Percentiles rank a stretch among this genome's conserved stretches.
These are phyloP conservation scores for Sebastes elongatus DNA, from an alignment of 2,797 vertebrate genomes.

Conservation along the genomic window DNA sequence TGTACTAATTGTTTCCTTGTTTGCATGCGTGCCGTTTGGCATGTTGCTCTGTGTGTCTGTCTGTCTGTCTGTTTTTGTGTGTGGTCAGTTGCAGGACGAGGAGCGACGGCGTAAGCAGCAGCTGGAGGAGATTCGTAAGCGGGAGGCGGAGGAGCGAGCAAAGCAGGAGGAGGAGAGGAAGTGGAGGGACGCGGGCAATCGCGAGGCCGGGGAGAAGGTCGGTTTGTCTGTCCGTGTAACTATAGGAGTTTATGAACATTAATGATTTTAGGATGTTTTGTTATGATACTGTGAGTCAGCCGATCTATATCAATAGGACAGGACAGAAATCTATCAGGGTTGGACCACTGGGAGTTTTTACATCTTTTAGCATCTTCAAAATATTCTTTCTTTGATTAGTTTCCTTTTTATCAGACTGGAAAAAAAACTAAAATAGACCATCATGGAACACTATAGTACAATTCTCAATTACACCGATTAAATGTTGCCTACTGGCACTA, in stretches of 20 bases:
- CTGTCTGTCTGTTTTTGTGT: background rate
- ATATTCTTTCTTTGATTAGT: background rate
- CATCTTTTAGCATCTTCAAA: background rate
- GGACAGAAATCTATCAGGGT: background rate
- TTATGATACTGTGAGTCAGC: background rate
- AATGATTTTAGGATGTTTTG: background rate
- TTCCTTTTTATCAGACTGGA: too few relatives aligned
- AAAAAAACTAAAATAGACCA: too few relatives aligned
- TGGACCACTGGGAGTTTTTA: background rate
- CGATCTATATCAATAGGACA: background rate
- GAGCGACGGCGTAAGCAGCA: constrained; percentile 95
- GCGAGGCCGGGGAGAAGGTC: constrained; percentile 96
- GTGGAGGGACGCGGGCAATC: constrained; percentile 89
- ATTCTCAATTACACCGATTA: too few relatives aligned
- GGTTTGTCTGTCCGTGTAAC: constrained; percentile 34
- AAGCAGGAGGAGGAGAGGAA: constrained; percentile 92
- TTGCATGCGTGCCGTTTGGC: constrained; percentile 29
- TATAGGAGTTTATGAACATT: background rate
- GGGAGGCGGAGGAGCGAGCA: constrained; percentile 92
- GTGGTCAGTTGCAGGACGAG: constrained; percentile 95
- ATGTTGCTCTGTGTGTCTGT: constrained; percentile 5
- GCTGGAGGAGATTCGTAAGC: constrained; percentile 93
- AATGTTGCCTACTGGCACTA: too few relatives aligned
- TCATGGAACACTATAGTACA: too few relatives aligned
- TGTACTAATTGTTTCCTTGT: constrained; percentile 35